Evolutionary conservation across 2,113 vertebrate genomes (phyloP), one percentile per base, ranked within the genome.

Genomic region (Prionailurus bengalensis): DNA sequence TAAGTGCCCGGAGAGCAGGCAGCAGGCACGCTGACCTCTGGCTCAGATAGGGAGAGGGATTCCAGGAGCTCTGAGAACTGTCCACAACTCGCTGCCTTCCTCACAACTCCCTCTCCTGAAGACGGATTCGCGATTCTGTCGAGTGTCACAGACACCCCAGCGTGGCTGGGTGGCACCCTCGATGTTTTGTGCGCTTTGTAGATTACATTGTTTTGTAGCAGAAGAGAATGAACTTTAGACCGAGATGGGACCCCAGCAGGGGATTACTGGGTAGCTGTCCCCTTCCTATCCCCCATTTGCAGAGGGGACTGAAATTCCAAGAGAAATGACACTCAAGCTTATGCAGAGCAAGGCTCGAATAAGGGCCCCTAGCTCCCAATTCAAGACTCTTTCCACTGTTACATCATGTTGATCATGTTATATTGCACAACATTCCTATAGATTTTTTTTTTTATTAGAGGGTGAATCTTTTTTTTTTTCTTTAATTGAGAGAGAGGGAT

Each of bases 11-110:
- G 4, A 63, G 68, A 51, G 42, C 66, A 5, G 73, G 89, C 81
- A 48, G 83, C 42, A 95, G 88, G 73, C 73, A 14, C 7, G 1
- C 13, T 14, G 91, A 55, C 95, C 81, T 86, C 87, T 87, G 74
- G 92, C 95, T 94, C 73, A 31, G 66, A 65, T 13, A 76, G 53
- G 68, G 42, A 95, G 45, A 80, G 66, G n/a, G 61, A 68, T 73
- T 89, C 85, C 94, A 90, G 80, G 58, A 58, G 73, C 65, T 39
- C 97, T 91, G 86, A 74, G 81, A 91, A 90, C 89, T 39, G 70
- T 89, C 91, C 13, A 5, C 29, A 7, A 63, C 87, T 87, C 5
- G 0, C 45, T 27, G 55, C 82, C 39, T 70, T 91, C 51, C 1
- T 0, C 19, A 1, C 0, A 29, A 53, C 29, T 68, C 48, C 33